Conservation (phyloP, 2,113 vertebrate species). For the Macaca mulatta region DNA sequence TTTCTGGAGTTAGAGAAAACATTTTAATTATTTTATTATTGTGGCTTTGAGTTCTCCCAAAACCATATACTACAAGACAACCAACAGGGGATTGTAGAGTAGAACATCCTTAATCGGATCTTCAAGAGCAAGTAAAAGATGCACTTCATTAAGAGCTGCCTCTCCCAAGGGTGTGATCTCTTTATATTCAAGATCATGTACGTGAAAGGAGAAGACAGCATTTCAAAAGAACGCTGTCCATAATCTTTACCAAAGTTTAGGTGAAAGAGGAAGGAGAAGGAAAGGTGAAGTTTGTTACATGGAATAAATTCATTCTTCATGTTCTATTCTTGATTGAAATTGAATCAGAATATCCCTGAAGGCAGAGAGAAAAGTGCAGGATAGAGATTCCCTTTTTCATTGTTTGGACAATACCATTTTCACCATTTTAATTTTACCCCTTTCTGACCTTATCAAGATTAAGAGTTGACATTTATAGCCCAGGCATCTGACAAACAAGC, state of each 20-base stretch:
- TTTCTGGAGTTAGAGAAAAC: background rate
- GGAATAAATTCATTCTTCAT: background rate
- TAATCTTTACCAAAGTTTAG: background rate
- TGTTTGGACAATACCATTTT: background rate
- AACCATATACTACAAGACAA: background rate
- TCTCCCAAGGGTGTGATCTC: background rate
- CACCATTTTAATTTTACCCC: background rate
- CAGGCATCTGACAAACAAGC: background rate
- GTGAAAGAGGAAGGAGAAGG: background rate
- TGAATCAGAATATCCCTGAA: background rate
- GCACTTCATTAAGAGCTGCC: background rate
- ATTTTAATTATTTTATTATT: background rate
- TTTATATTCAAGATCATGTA: background rate
- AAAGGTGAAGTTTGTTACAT: background rate
- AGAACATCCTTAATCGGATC: background rate
- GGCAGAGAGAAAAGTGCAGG: background rate
- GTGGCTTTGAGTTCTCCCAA: background rate
- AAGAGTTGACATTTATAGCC: background rate
- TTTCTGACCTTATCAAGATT: background rate
- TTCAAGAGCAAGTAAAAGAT: background rate
- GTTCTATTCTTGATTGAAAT: background rate
- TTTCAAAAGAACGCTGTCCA: background rate
- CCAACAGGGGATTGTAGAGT: background rate
- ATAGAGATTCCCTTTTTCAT: background rate
- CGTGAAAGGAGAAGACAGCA: background rate